Evolutionary conservation across 2,797 vertebrate genomes (phyloP), one percentile per base, ranked within the genome.

Genomic region (Glyptemys insculpta): DNA sequence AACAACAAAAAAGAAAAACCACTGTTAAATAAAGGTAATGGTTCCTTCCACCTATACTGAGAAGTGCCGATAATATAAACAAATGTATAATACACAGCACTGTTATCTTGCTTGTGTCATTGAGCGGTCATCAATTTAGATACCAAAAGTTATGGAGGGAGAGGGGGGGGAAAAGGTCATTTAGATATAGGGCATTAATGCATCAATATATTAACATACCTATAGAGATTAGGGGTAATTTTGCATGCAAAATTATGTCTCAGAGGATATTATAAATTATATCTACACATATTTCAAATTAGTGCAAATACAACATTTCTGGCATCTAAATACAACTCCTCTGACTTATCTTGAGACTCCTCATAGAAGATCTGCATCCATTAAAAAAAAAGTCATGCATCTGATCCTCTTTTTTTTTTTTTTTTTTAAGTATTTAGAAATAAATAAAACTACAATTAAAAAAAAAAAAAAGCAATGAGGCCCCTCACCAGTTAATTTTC

Each of bases 1-100:
- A 99, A 99, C 99, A 99, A 99, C 99, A 99, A 99, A 99, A 99
- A 99, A 99, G 99, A 99, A 99, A 99, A 99, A 99, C 99, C 99
- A 99, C 99, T 98, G 99, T 99, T 99, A 99, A 99, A 99, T 98
- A 99, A 98, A 98, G 98, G 98, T 99, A 99, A 99, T 99, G 99
- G 98, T 99, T 99, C 98, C 98, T 99, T 98, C 99, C 98, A 98
- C 98, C 98, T 98, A 99, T 98, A 99, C 99, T 99, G 99, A 98
- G 98, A 99, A 99, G 99, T 99, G 98, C 98, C 98, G 98, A 98
- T 98, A 98, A 98, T 96, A 98, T 98, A 98, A 98, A 98, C 98
- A 98, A 98, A 98, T 93, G 98, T 98, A 98, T 97, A 98, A 98
- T 98, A 98, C 98, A 98, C 98, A 98, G 98, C 98, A 98, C 98